Base-by-base conservation (phyloP, 2,113 vertebrate species). In the Gadus chalcogrammus region DNA sequence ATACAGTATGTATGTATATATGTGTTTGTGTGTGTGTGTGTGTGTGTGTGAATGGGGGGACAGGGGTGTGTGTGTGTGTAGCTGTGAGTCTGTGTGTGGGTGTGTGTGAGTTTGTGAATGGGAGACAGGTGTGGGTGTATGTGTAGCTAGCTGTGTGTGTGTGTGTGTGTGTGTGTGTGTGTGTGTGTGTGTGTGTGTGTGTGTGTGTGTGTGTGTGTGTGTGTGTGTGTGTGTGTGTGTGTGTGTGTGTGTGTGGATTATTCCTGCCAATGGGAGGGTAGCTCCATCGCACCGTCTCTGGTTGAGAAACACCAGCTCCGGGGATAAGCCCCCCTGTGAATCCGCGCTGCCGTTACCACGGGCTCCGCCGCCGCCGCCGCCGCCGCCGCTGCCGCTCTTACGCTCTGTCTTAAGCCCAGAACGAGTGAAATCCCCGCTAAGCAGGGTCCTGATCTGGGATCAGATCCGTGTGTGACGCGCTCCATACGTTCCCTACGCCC, bases 321-420 rank as follows among this genome's bases (percentile, higher is more conserved):
- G 31, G 84, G 84, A 88, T 88, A 89, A 89, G 84, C 85, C 84
- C 64, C 64, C 79, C 88, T 84, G 8, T 88, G 80, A 82, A 18
- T 74, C 74, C 63, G 64, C 61, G 65, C 65, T 72, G 76, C 80
- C 77, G 84, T 83, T 74, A 69, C 71, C 13, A 28, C 20, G 20
- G 20, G 20, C 20, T 20, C 20, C 20, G 20, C 72, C 31, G 4
- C 4, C 31, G 4, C 74, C 2, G 61, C 76, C 70, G 73, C 67
- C 68, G 58, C 67, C 64, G 61, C 76, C 70, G 73, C 67, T 66
- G 58, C 67, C 64, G 83, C 73, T 64, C 81, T 78, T 80, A 82
- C 82, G 83, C 77, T 87, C 75, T 84, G 79, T 84, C 81, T 81
- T 82, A 87, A 88, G 83, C 85, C 82, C 80, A 83, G 84, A 82